Base-by-base conservation (phyloP, 2,888 invertebrate species). In the Drosophila rubida region DNA sequence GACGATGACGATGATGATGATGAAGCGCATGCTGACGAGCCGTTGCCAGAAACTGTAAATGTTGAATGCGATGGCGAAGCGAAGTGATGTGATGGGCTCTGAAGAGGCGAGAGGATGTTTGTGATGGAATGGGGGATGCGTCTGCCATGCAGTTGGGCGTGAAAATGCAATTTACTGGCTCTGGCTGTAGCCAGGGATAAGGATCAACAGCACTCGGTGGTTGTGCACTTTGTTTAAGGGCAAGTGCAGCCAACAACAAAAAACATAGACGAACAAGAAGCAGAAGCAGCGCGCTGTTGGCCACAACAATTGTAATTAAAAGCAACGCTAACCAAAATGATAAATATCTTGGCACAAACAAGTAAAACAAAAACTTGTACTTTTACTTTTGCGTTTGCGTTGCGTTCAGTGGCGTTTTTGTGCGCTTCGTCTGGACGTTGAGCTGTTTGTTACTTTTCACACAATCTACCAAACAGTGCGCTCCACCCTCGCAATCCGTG, bases 281-380 rank as follows among this genome's bases (percentile, higher is more conserved):
- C 19, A 41, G 11, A 27, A 55, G 37, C 16, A 41, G 32, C 32
- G 4, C 59, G 57, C 62, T 55, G 57, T 60, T 55, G 53, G 68
- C 80, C 75, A 82, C 80, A 81, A 73, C 76, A 85, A 82, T 80
- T 85, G 87, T 87, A 85, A 85, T 85, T 85, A 87, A 87, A 82
- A 78, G 69, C 68, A 73, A 66, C 68, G 66, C 77, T 65, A 67
- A 76, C 61, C 69, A 74, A 69, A 78, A 69, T 76, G 80, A 83
- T 72, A 80, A 86, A 83, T 80, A 86, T 78, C 78, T 74, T 59
- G 49, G 50, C 75, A 45, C 66, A 66, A 65, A 69, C 68, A 48
- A 75, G 62, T 44, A 61, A 19, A 67, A 51, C 51, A 75, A 67
- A 59, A 66, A 54, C 44, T 39, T 57, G 39, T 45, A 73, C 59